These are phyloP conservation scores for Coleophora flavipennella DNA, from an alignment of 2,888 invertebrate species.

Conservation along the genomic window DNA sequence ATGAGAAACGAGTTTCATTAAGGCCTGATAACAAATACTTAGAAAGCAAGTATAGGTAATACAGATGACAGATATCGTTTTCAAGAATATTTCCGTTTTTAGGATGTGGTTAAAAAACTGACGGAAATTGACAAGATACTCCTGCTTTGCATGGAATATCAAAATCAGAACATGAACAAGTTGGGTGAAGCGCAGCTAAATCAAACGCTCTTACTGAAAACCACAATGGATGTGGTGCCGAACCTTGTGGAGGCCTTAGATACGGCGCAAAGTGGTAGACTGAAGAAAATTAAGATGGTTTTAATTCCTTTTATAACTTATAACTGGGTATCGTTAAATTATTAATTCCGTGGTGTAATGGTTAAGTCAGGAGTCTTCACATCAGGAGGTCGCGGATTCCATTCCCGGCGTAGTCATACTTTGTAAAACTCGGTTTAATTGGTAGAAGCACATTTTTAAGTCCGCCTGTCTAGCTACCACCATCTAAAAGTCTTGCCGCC, in stretches of 20 bases:
- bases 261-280: constrained; percentile 63
- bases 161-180: constrained; percentile 62
- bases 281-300: constrained; percentile 75
- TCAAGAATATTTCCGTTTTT: constrained; percentile 14
- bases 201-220: constrained; percentile 83
- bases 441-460: too few species aligned
- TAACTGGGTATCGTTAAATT: neutral
- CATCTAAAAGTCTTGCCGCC: too few species aligned
- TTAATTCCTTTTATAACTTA: neutral
- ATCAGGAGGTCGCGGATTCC: too few species aligned
- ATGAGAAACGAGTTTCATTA: too few species aligned
- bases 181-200: constrained; percentile 83
- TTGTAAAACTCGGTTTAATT: too few species aligned
- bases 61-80: too few species aligned
- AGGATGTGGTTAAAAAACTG: constrained; percentile 78
- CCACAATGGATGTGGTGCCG: constrained; percentile 80
- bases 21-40: too few species aligned
- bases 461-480: too few species aligned
- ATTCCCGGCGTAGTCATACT: too few species aligned
- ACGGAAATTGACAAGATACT: constrained; percentile 86
- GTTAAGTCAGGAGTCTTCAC: too few species aligned
- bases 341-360: too few species aligned
- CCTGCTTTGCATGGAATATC: constrained; percentile 60
- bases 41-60: too few species aligned
- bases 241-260: constrained; percentile 74